Percentiles rank a stretch among this genome's conserved stretches.
These are phyloP conservation scores for Eueremaeus valkanovi DNA, from an alignment of 2,888 invertebrate genomes.

Conservation along the genomic window DNA sequence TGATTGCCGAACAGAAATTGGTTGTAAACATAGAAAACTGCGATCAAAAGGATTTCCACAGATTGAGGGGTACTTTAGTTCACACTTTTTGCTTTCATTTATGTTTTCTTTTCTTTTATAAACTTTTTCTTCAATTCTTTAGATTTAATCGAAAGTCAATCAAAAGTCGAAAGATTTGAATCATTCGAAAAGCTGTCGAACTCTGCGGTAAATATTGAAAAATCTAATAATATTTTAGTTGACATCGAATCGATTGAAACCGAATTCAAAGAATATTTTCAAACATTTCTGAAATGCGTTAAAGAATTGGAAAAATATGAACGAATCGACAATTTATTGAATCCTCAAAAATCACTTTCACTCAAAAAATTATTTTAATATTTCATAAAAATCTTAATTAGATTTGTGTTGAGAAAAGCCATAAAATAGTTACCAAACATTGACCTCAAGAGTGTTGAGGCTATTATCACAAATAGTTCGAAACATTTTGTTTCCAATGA, in stretches of 20 bases:
- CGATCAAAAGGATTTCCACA: constrained; percentile 10
- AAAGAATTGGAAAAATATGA: background rate
- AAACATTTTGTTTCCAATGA: no score
- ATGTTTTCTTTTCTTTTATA: background rate
- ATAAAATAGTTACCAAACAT: no score
- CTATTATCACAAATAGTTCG: no score
- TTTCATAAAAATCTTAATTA: no score
- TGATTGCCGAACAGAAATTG: background rate
- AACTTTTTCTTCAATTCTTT: background rate
- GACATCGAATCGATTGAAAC: background rate
- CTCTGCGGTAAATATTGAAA: background rate
- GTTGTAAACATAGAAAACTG: constrained; percentile 6
- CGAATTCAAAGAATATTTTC: background rate
- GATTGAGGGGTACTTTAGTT: background rate
- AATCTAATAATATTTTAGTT: background rate
- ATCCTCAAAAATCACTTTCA: background rate
- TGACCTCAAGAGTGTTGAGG: no score
- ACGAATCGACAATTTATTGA: background rate
- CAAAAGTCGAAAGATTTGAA: background rate
- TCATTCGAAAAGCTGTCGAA: background rate
- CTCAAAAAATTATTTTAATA: background rate
- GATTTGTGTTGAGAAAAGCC: no score
- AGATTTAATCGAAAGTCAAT: background rate
- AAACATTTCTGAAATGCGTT: background rate
- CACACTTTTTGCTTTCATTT: background rate